These are phyloP conservation scores for Neoseiulus cucumeris DNA, from an alignment of 1,140 invertebrate genomes.

Conservation along the genomic window DNA sequence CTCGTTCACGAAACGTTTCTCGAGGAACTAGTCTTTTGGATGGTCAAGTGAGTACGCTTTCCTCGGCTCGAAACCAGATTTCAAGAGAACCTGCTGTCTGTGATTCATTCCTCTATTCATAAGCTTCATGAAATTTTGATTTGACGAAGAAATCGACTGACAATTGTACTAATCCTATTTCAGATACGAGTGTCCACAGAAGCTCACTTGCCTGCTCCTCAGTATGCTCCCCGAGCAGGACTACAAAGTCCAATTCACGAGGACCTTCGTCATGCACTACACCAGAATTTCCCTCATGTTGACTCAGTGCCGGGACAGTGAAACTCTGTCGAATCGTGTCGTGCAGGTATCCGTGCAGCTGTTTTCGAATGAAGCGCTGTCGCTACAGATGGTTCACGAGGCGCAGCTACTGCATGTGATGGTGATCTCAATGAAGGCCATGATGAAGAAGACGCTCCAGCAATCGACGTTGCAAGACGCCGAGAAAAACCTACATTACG, in stretches of 20 bases:
- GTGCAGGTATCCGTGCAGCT: slow-evolving; percentile 90
- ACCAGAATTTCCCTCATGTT: slow-evolving; percentile 76
- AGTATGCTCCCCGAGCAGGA: slow-evolving; percentile 85
- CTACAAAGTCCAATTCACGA: slow-evolving; percentile 72
- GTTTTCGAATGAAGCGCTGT: slow-evolving; percentile 78
- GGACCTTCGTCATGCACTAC: slow-evolving; percentile 86
- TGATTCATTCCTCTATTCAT: too few relatives aligned
- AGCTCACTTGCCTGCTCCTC: slow-evolving; percentile 78
- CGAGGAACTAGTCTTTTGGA: slow-evolving; percentile 94
- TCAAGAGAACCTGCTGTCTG: too few relatives aligned
- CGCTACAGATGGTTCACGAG: slow-evolving; percentile 68
- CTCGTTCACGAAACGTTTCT: slow-evolving; percentile 67
- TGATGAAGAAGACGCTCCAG: slow-evolving; percentile 77
- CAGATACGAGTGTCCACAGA: slow-evolving; percentile 80
- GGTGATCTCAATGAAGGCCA: slow-evolving; percentile 73
- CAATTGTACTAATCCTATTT: too few relatives aligned
- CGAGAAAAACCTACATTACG: slow-evolving; percentile 28
- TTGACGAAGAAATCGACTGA: too few relatives aligned
- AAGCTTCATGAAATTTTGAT: too few relatives aligned
- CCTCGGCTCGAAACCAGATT: too few relatives aligned
- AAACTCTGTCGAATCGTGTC: slow-evolving; percentile 76
- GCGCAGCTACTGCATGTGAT: slow-evolving; percentile 76
- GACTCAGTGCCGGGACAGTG: slow-evolving; percentile 59
- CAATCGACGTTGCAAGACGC: slow-evolving; percentile 50
- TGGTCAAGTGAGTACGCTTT: slow-evolving; percentile 40